phyloP scores from a whole-genome alignment of 2,113 vertebrate genomes.

The Lepus americanus region DNA sequence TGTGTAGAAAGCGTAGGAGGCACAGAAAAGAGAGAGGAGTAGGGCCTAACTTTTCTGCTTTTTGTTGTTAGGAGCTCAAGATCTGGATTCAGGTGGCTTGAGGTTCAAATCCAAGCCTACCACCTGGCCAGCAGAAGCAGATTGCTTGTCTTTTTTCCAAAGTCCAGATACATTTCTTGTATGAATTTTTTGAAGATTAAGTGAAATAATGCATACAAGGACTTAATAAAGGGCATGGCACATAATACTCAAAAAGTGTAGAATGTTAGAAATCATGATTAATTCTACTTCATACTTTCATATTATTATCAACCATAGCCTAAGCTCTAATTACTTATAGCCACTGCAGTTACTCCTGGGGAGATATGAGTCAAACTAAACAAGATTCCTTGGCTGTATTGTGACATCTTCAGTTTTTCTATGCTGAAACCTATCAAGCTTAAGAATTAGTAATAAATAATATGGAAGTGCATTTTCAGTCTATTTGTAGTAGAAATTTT shows the following conservation, averaged over 20 bases:
- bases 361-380: not conserved
- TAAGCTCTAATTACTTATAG: not conserved
- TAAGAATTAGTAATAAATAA: constrained; percentile 50
- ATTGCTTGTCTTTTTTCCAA: constrained; percentile 26
- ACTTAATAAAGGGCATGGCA: not conserved
- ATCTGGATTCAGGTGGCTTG: not conserved
- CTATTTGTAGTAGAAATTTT: constrained; percentile 62
- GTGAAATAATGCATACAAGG: not conserved
- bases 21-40: not conserved
- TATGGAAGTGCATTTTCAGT: not conserved
- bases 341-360: not conserved
- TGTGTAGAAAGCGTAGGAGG: not conserved
- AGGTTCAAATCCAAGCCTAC: not conserved
- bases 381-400: not conserved
- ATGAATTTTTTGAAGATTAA: not conserved
- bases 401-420: constrained; percentile 45
- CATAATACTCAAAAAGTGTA: not conserved
- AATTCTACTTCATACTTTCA: not conserved
- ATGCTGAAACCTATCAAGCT: not conserved
- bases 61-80: not conserved
- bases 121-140: not conserved
- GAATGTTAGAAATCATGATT: not conserved
- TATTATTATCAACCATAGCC: not conserved
- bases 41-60: not conserved
- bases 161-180: not conserved